These are phyloP conservation scores for Pseudomugil tenellus DNA, from an alignment of 2,797 vertebrate species.

Conservation along the genomic window DNA sequence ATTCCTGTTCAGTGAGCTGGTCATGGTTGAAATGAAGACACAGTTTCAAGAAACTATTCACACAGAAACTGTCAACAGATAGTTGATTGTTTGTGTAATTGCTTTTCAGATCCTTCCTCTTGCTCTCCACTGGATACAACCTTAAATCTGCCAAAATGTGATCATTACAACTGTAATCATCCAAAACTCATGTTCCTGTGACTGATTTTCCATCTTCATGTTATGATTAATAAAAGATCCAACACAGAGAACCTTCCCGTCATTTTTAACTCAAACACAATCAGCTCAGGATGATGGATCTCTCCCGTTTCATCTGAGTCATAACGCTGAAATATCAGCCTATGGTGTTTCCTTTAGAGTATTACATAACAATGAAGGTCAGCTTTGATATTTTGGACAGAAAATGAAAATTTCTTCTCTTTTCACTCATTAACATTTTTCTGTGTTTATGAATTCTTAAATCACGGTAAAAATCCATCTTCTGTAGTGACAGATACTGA, in stretches of 20 bases:
- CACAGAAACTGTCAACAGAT: neutral
- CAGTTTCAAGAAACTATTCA: neutral
- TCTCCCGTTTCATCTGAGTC: neutral
- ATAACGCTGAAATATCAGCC: neutral
- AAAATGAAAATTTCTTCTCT: neutral
- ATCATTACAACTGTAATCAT: neutral
- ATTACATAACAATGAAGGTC: neutral
- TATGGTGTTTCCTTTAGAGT: neutral
- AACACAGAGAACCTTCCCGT: neutral
- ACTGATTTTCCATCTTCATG: neutral
- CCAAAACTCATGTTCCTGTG: neutral
- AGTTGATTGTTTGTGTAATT: neutral
- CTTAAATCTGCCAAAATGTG: neutral
- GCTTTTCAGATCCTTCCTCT: neutral
- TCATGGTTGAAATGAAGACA: neutral
- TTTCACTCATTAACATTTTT: neutral
- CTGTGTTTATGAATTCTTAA: neutral
- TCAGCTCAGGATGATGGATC: conserved; percentile 1
- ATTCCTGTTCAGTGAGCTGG: neutral
- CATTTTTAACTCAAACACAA: neutral
- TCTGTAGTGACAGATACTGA: neutral
- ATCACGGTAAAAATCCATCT: neutral
- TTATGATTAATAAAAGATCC: neutral
- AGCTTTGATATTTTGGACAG: neutral
- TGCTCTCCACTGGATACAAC: neutral